Percentiles rank a stretch among this genome's conserved stretches.
Evolutionary conservation across 2,113 vertebrate species (phyloP).

Genomic region (Campylorhamphus procurvoides): DNA sequence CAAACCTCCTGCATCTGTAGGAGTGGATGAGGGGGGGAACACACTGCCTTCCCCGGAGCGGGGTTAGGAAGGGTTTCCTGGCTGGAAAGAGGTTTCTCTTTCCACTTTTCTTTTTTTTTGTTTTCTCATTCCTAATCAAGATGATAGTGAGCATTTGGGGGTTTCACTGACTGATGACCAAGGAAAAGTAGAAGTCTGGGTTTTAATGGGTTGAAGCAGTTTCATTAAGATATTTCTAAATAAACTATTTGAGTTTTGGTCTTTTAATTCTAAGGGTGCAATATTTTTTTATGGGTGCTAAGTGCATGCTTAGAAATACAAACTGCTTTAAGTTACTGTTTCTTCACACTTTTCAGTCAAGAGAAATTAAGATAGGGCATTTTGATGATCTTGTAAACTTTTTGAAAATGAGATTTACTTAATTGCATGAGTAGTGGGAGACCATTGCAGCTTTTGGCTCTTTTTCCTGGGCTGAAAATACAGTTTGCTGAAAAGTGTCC

Average conservation of each 20-base stretch:
- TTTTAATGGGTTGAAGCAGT: not conserved
- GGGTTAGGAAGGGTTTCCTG: not conserved
- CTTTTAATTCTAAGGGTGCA: not conserved
- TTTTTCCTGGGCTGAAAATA: not conserved
- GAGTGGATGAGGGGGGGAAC: not conserved
- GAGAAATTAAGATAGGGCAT: not conserved
- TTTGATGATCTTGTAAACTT: not conserved
- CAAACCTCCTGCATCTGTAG: not conserved
- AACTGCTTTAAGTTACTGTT: not conserved
- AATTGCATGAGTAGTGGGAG: not conserved
- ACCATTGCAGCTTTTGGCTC: not conserved
- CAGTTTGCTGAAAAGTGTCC: not conserved
- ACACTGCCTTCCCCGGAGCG: accelerated
- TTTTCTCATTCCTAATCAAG: not conserved
- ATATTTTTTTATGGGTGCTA: not conserved
- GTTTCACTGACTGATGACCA: not conserved
- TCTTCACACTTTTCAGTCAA: not conserved
- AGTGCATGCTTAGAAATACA: not conserved
- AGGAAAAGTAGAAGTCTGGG: not conserved
- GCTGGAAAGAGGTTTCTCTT: not conserved
- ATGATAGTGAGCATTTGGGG: not conserved
- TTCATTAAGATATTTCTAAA: not conserved
- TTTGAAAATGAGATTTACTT: not conserved
- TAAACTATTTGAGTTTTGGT: not conserved
- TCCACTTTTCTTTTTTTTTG: not conserved